phyloP scores from a whole-genome alignment of 2,797 vertebrate genomes.

The Ctenopoma multispine region DNA sequence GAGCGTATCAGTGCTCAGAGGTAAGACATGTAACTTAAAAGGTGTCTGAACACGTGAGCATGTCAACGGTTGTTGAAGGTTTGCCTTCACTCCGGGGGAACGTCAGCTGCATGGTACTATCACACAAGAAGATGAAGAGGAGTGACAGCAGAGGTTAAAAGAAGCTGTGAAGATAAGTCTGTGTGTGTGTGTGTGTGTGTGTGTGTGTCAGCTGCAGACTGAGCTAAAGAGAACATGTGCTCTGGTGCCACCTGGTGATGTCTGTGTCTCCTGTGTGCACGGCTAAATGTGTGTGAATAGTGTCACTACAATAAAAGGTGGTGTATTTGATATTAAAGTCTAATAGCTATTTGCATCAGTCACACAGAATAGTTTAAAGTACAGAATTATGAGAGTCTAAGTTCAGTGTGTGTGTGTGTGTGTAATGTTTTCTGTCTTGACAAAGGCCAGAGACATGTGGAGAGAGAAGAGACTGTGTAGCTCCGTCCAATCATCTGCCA shows the following conservation, averaged over 20 bases:
- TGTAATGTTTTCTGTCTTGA: conserved; percentile 58
- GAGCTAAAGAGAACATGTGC: conserved; percentile 5
- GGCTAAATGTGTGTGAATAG: background rate
- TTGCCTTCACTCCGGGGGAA: background rate
- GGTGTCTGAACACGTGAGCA: background rate
- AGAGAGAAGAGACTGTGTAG: conserved; percentile 47
- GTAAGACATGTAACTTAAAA: background rate
- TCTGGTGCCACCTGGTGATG: conserved; percentile 51
- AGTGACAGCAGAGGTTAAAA: background rate
- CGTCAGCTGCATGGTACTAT: background rate
- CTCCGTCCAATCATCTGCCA: conserved; percentile 57
- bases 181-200: background rate
- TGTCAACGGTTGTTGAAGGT: background rate
- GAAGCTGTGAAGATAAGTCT: background rate
- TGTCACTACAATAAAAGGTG: background rate
- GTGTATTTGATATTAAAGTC: background rate
- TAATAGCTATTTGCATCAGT: background rate
- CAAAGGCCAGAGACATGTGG: conserved; percentile 62
- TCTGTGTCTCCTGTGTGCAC: background rate
- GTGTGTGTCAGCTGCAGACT: conserved; percentile 1
- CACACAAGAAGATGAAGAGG: background rate
- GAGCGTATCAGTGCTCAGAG: background rate
- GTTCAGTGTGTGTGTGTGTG: background rate
- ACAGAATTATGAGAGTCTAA: background rate
- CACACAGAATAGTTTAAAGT: background rate